Conservation (phyloP, 2,888 invertebrate species). For the Cepaea hortensis region DNA sequence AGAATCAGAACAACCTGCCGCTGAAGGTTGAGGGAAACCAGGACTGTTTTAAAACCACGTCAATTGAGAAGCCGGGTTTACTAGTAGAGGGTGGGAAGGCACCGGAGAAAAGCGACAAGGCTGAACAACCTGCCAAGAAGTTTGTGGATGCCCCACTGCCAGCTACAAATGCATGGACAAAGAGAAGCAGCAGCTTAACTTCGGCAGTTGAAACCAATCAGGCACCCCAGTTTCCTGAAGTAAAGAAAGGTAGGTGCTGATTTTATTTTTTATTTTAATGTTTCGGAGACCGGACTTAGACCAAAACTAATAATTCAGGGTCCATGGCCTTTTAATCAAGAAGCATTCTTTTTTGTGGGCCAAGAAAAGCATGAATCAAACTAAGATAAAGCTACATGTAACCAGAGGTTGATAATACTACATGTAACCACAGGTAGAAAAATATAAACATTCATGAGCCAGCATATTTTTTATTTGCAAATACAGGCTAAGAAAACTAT, state of each 20-base stretch:
- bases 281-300: too few relatives aligned
- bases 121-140: conserved; percentile 32
- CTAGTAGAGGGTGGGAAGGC: neutral
- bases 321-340: too few relatives aligned
- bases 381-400: too few relatives aligned
- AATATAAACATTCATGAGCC: too few relatives aligned
- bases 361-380: too few relatives aligned
- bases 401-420: too few relatives aligned
- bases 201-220: neutral
- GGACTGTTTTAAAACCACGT: conserved; percentile 6
- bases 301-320: too few relatives aligned
- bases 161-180: conserved; percentile 47
- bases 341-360: too few relatives aligned
- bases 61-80: conserved; percentile 20
- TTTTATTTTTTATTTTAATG: neutral
- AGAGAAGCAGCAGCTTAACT: conserved; percentile 21
- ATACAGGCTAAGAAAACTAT: too few relatives aligned
- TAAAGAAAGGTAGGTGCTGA: conserved; percentile 25
- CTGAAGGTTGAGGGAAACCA: conserved; percentile 25
- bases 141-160: conserved; percentile 48
- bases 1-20: conserved; percentile 16
- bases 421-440: too few relatives aligned
- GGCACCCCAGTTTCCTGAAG: neutral
- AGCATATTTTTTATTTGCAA: too few relatives aligned
- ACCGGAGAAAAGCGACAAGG: conserved; percentile 18